Percentiles rank a stretch among this genome's conserved stretches.
Conservation (phyloP, 2,888 invertebrate genomes). For the Pinctada fucata region DNA sequence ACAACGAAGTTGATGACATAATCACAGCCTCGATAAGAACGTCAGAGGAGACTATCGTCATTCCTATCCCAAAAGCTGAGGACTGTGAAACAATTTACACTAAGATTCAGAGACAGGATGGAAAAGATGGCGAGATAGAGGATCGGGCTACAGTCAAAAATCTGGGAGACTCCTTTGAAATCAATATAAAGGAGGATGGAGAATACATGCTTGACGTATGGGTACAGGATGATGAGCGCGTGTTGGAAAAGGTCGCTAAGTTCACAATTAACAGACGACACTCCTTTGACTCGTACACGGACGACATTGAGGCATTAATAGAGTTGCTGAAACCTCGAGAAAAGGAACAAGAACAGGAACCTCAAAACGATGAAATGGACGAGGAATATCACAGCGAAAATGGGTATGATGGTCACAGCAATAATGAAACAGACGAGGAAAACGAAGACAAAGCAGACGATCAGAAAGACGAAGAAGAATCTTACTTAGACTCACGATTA, state of each 20-base stretch:
- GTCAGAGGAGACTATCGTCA: slow-evolving; percentile 63
- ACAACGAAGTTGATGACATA: slow-evolving; percentile 30
- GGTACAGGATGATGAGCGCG: slow-evolving; percentile 50
- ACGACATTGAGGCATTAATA: slow-evolving; percentile 36
- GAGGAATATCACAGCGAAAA: slow-evolving; percentile 31
- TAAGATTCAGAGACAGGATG: slow-evolving; percentile 24
- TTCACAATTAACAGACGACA: slow-evolving; percentile 61
- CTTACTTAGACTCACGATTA: background rate
- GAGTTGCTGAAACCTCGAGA: slow-evolving; percentile 32
- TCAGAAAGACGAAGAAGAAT: slow-evolving; percentile 3
- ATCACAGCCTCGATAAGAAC: slow-evolving; percentile 67
- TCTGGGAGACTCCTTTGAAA: slow-evolving; percentile 59
- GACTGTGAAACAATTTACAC: slow-evolving; percentile 41
- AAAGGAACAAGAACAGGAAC: slow-evolving; percentile 49
- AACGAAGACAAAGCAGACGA: slow-evolving; percentile 1
- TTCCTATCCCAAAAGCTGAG: slow-evolving; percentile 64
- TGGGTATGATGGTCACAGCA: slow-evolving; percentile 5
- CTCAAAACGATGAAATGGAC: slow-evolving; percentile 44
- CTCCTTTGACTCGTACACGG: slow-evolving; percentile 56
- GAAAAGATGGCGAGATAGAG: slow-evolving; percentile 22
- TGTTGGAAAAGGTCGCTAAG: slow-evolving; percentile 62
- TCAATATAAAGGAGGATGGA: slow-evolving; percentile 66
- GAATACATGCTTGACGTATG: slow-evolving; percentile 70
- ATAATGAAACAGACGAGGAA: slow-evolving; percentile 1
- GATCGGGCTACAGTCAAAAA: slow-evolving; percentile 34